Evolutionary conservation across 2,888 invertebrate species (phyloP).

Genomic region (Cremastinae sp.): DNA sequence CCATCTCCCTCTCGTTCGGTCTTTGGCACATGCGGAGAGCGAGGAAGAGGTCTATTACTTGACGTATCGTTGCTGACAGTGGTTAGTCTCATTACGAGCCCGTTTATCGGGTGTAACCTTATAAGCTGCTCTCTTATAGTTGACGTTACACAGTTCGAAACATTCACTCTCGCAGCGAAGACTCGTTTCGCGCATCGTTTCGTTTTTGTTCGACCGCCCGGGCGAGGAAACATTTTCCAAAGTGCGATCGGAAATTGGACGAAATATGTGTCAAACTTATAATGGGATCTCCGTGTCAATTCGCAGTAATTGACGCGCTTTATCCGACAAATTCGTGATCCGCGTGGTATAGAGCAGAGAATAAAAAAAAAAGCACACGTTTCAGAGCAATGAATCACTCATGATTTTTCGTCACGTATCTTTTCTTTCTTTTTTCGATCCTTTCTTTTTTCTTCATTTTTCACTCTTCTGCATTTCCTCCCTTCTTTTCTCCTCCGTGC

Average conservation of each 20-base stretch:
- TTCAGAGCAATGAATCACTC: too few species aligned
- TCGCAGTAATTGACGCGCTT: too few species aligned
- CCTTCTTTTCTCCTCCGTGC: too few species aligned
- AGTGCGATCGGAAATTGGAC: neutral
- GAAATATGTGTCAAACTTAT: too few species aligned
- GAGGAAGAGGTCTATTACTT: constrained; percentile 58
- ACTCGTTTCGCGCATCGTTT: constrained; percentile 29
- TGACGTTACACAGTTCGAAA: constrained; percentile 55
- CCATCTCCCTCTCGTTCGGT: neutral
- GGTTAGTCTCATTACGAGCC: constrained; percentile 72
- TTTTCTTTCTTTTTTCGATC: too few species aligned
- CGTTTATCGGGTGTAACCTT: constrained; percentile 70
- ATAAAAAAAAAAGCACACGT: too few species aligned
- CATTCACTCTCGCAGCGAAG: constrained; percentile 45
- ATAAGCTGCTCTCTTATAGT: constrained; percentile 58
- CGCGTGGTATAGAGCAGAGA: too few species aligned
- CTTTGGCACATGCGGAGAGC: constrained; percentile 14
- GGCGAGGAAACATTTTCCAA: neutral
- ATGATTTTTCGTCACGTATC: too few species aligned
- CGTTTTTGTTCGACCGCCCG: neutral
- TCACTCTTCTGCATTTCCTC: too few species aligned
- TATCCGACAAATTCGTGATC: neutral
- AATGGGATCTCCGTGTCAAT: too few species aligned
- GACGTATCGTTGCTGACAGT: constrained; percentile 63
- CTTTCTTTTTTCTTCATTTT: too few species aligned